Base-by-base conservation (phyloP, 1,140 invertebrate genomes). In the Pentalonia nigronervosa region DNA sequence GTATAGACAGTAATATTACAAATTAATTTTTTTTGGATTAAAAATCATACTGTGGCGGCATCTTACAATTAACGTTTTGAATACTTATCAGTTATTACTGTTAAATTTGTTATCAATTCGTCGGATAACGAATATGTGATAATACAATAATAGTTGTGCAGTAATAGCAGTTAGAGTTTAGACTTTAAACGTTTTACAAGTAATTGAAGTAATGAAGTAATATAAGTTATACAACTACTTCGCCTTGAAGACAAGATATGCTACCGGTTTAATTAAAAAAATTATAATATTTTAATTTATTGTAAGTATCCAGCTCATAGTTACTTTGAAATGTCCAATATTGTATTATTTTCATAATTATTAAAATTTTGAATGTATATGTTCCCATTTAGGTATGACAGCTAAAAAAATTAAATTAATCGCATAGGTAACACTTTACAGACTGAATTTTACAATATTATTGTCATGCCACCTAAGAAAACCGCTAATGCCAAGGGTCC, bases 381-480 rank as follows among this genome's bases (percentile, higher is more conserved):
- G 41, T 47, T 45, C 4, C 25, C 41, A 30, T 7, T 11, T 48
- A 87, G 84, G 84, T 17, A 17, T 47, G 17, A 0, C 30, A 76
- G n/a, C 60, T 0, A n/a, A 76, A n/a, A n/a, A n/a, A n/a, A 0
- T 76, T 17, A 45, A 47, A n/a, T 25, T 86, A 25, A 36, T 25
- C 41, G 23, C 9, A 14, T 45, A 23, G 47, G 41, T 14, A 41
- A 41, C 41, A 41, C 41, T 23, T 83, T 21, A 41, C 25, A 50
- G 86, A 50, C 86, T 88, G 86, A 88, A 50, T 88, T 88, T 34
- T 41, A 90, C 20, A 1, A 84, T 25, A 86, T 36, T 48, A 81
- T 91, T 48, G 21, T n/a, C n/a, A 93, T 93, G 91, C 91, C 91
- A 14, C 91, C 91, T 3, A 93, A 93, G 81, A 94, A 94, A 81